phyloP scores from a whole-genome alignment of 2,797 vertebrate species.

The Anguilla megastoma region DNA sequence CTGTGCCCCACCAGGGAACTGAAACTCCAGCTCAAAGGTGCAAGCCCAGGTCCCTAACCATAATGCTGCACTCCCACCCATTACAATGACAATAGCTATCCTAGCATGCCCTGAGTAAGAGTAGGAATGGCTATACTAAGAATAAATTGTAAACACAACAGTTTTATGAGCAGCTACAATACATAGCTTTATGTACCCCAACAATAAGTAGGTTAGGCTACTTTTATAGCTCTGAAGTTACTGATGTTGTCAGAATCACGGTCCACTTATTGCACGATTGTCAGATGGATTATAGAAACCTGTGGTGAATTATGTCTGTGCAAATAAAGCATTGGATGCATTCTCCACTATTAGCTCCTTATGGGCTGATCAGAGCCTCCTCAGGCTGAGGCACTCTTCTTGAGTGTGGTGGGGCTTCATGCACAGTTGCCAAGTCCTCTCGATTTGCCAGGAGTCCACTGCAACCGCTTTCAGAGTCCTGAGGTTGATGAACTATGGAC shows the following conservation, averaged over 20 bases:
- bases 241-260: not conserved
- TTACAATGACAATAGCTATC: not conserved
- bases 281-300: not conserved
- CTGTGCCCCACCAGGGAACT: too few relatives aligned
- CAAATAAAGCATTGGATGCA: not conserved
- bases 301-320: not conserved
- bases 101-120: not conserved
- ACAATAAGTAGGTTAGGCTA: slow-evolving; percentile 27
- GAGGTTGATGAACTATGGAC: too few relatives aligned
- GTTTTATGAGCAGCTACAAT: not conserved
- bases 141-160: not conserved
- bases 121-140: not conserved
- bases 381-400: too few relatives aligned
- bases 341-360: not conserved
- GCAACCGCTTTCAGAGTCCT: too few relatives aligned
- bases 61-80: too few relatives aligned
- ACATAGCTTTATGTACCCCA: not conserved
- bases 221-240: slow-evolving; percentile 17
- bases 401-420: too few relatives aligned
- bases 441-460: too few relatives aligned
- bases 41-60: too few relatives aligned
- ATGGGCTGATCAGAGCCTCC: too few relatives aligned
- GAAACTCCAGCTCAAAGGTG: too few relatives aligned
- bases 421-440: too few relatives aligned
- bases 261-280: slow-evolving; percentile 1